phyloP scores from a whole-genome alignment of 2,888 invertebrate genomes.

The Morinoia aosen region DNA sequence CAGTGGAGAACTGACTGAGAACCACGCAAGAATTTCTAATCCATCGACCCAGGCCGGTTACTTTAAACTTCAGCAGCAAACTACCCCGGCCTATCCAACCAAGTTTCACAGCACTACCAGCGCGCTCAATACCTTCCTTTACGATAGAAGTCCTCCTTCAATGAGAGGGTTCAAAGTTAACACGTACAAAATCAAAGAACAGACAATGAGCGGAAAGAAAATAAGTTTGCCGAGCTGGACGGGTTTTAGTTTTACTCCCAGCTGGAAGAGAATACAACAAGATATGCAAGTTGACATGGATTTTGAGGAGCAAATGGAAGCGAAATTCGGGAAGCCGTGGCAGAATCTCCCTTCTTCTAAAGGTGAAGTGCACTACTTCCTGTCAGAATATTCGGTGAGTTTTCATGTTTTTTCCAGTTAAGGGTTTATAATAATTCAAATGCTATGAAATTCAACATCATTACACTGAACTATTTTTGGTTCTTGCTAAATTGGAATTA shows the following conservation, averaged over 20 bases:
- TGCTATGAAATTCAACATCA: neutral
- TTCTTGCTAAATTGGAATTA: neutral
- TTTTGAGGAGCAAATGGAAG: neutral
- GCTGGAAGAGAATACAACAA: neutral
- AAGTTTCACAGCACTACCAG: neutral
- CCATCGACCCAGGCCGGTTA: neutral
- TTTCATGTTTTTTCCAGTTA: neutral
- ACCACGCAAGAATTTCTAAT: neutral
- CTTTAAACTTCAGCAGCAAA: neutral
- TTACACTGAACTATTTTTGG: neutral
- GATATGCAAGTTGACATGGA: neutral
- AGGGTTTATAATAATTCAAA: neutral
- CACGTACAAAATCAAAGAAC: constrained; percentile 5
- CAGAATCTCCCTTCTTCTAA: neutral
- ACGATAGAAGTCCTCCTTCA: neutral
- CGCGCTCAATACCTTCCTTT: neutral
- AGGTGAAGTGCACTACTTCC: neutral
- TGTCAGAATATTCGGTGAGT: neutral
- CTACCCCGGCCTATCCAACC: neutral
- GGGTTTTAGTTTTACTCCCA: neutral
- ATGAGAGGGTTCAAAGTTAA: neutral
- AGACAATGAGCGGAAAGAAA: neutral
- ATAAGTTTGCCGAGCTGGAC: neutral
- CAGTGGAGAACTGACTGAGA: neutral
- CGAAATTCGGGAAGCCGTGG: neutral